Evolutionary conservation across 2,113 vertebrate species (phyloP), one percentile per base, ranked within the genome.

Genomic region (Ifrita kowaldi): DNA sequence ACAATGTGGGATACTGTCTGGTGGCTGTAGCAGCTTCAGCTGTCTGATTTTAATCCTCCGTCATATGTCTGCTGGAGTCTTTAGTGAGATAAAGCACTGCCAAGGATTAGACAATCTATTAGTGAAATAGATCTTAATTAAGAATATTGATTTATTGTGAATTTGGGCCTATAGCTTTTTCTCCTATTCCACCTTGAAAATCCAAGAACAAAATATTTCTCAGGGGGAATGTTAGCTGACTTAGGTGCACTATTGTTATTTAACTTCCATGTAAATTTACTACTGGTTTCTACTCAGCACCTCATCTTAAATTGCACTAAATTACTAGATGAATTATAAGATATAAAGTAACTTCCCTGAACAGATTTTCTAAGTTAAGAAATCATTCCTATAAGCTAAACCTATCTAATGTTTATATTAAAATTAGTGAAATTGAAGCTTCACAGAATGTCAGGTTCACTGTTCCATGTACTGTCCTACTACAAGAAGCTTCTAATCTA

Each of bases 111-210:
- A 60, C 37, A 80, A 32, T 57, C 46, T 76, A 69, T 65, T 89
- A 79, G 57, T 65, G 81, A 94, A 87, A 92, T 76, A 91, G 77
- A 92, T 93, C 90, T 93, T 95, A 94, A 96, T 93, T 94, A 89
- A 89, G 28, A 87, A 55, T 95, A 91, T 93, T 80, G 91, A 96
- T 9, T 83, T 75, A 84, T 49, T 87, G n/a, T 53, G 28, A 79
- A 56, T 91, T 91, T 62, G 79, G 52, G 16, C 52, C 70, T 69
- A 52, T 35, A 82, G 7, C 18, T 6, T 87, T 84, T 89, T 75
- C n/a, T 87, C 18, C 41, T 28, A 2, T 79, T 92, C 19, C 5
- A 22, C 57, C 62, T 73, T 79, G 57, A 79, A 95, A 95, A 70
- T 23, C 13, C 41, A 93, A 89, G 57, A 77, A 50, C 37, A 69